Conservation (phyloP, 2,797 vertebrate genomes). For the Anableps anableps region DNA sequence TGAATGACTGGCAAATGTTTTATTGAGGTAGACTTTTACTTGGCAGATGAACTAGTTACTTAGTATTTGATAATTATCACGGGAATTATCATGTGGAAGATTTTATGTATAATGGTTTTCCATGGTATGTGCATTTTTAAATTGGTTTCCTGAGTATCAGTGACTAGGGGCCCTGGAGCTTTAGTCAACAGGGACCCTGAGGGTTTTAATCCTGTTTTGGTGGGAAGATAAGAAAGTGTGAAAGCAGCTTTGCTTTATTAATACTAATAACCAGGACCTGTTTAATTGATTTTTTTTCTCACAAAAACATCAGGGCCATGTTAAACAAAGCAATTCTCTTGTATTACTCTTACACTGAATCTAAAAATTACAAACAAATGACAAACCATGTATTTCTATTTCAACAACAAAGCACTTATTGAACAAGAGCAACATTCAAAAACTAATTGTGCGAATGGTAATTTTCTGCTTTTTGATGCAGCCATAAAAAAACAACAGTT, state of each 20-base stretch:
- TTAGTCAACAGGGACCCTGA: background rate
- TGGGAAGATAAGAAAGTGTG: background rate
- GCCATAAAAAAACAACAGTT: slow-evolving; percentile 27
- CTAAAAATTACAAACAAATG: background rate
- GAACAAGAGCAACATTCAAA: background rate
- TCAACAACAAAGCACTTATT: background rate
- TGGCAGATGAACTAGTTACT: background rate
- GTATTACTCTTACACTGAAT: background rate
- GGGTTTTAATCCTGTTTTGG: background rate
- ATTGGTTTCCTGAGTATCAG: background rate
- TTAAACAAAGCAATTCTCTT: background rate
- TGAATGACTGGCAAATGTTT: background rate
- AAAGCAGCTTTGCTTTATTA: slow-evolving; percentile 5
- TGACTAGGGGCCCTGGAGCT: background rate
- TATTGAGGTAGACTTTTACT: background rate
- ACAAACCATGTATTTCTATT: background rate
- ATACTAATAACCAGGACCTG: background rate
- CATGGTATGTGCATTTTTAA: background rate
- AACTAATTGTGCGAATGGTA: background rate
- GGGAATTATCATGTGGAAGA: background rate
- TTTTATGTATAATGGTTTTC: background rate
- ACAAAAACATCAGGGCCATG: background rate
- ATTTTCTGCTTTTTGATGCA: slow-evolving; percentile 8
- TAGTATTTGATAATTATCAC: background rate
- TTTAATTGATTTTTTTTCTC: background rate